phyloP scores from a whole-genome alignment of 2,888 invertebrate genomes.

The Acanthopleura granulata region DNA sequence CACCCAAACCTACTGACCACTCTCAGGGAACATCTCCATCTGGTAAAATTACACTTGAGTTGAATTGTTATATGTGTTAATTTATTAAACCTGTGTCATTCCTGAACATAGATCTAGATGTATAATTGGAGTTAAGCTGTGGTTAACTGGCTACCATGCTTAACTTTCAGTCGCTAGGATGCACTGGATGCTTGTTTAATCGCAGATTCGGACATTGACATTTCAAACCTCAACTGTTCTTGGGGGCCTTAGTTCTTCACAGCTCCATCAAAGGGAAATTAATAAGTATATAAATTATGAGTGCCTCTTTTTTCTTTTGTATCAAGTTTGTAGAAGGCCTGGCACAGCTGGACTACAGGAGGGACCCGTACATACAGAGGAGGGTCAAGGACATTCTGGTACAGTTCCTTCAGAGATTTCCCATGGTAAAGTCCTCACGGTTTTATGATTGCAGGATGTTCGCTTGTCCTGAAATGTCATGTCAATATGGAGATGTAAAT shows the following conservation, averaged over 20 bases:
- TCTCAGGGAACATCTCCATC: conserved; percentile 45
- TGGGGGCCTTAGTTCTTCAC: not conserved
- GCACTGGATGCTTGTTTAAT: no score
- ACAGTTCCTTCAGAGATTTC: conserved; percentile 54
- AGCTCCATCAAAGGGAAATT: not conserved
- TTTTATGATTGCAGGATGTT: no score
- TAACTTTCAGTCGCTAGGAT: no score
- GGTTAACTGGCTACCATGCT: no score
- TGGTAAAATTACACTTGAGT: conserved; percentile 35
- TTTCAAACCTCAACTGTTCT: not conserved
- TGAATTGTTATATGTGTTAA: no score
- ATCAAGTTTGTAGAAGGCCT: conserved; percentile 62
- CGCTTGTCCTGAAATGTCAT: no score
- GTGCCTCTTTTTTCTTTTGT: conserved; percentile 1
- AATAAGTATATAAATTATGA: not conserved
- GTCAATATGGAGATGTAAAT: no score
- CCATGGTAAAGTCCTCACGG: conserved; percentile 27
- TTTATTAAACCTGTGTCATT: no score
- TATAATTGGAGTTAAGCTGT: no score
- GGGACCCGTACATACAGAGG: conserved; percentile 57
- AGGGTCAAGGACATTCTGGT: conserved; percentile 53
- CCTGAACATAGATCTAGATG: no score
- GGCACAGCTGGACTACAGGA: conserved; percentile 48
- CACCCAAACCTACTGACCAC: conserved; percentile 43
- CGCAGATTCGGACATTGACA: no score